Evolutionary conservation across 2,113 vertebrate species (phyloP).

Genomic region (Saimiri boliviensis): DNA sequence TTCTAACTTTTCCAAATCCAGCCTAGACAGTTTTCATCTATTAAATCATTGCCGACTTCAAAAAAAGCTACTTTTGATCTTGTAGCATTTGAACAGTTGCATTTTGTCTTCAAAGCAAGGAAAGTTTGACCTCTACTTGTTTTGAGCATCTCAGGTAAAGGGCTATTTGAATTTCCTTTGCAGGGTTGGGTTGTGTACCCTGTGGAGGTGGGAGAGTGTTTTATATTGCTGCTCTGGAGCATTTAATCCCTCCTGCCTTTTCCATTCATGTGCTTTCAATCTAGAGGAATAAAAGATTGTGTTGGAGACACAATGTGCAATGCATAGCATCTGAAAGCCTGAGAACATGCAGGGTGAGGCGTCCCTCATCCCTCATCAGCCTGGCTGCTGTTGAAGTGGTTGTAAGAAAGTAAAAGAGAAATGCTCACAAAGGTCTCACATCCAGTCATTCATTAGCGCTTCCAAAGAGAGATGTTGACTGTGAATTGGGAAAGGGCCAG

Average conservation of each 20-base stretch:
- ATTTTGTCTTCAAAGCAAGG: conserved; percentile 26
- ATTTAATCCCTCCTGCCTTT: conserved; percentile 3
- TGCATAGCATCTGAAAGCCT: neutral
- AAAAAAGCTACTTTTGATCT: neutral
- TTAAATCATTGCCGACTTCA: neutral
- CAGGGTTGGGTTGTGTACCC: neutral
- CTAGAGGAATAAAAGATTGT: neutral
- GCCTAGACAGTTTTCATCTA: neutral
- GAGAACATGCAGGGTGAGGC: neutral
- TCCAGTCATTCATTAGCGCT: neutral
- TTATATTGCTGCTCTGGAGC: neutral
- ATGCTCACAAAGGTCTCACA: neutral
- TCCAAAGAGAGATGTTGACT: neutral
- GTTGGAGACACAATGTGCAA: neutral
- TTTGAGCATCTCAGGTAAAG: neutral
- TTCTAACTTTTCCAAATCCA: neutral
- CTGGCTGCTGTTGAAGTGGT: neutral
- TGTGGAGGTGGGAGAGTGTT: neutral
- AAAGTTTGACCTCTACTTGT: neutral
- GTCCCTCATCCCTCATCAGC: neutral
- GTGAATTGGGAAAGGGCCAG: neutral
- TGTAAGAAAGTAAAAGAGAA: neutral
- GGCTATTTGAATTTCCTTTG: neutral
- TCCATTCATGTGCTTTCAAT: neutral
- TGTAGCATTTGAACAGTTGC: neutral